Evolutionary conservation across 2,888 invertebrate species (phyloP).

Genomic region (Hoplodrina blanda): DNA sequence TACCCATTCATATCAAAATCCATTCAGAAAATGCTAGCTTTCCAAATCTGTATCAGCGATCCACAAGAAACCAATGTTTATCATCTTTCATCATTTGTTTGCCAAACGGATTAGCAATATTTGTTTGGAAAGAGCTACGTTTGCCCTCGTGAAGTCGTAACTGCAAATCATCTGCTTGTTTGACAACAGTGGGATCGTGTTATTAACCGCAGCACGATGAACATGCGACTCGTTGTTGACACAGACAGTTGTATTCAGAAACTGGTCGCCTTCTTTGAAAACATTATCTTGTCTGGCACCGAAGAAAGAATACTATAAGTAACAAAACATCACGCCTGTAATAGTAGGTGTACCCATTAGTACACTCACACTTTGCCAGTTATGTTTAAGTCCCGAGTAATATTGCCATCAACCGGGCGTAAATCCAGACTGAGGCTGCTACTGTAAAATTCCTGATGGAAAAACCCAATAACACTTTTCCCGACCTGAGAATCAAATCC

Average conservation of each 20-base stretch:
- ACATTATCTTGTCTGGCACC: neutral
- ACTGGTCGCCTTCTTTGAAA: constrained; percentile 3
- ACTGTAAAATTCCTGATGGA: no score
- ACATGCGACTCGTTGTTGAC: constrained; percentile 28
- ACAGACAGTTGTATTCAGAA: constrained; percentile 3
- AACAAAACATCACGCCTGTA: no score
- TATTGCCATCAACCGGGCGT: no score
- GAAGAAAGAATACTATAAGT: neutral
- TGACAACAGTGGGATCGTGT: constrained; percentile 38
- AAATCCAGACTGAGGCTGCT: no score
- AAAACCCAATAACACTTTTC: no score
- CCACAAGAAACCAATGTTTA: constrained; percentile 10
- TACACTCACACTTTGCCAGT: no score
- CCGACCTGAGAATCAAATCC: no score
- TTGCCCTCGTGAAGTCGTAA: neutral
- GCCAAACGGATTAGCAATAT: constrained; percentile 29
- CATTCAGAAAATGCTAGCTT: constrained; percentile 9
- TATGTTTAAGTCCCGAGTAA: no score
- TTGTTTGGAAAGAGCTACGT: constrained; percentile 24
- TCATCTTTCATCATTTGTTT: constrained; percentile 25
- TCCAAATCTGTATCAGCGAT: constrained; percentile 23
- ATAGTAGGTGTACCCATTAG: no score
- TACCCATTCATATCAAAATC: neutral
- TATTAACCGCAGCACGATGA: constrained; percentile 17
- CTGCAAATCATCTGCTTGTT: constrained; percentile 33